Conservation (phyloP, 2,888 invertebrate species). For the Andrena fulva region DNA sequence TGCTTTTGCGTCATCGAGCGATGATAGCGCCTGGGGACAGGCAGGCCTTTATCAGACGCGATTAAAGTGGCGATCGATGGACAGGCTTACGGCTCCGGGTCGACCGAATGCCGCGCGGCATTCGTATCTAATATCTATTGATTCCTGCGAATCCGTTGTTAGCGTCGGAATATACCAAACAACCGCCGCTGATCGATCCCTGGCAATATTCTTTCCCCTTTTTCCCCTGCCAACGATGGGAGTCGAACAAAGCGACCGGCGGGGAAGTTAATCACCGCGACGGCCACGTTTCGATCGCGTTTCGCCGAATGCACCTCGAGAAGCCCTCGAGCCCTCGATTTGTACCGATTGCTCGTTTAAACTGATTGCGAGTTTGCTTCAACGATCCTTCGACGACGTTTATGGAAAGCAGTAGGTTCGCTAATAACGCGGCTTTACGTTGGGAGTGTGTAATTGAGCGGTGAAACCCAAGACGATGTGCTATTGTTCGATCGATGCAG, state of each 20-base stretch:
- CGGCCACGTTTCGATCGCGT: constrained; percentile 17
- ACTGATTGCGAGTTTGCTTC: not conserved
- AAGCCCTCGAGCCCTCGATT: not conserved
- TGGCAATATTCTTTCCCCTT: not conserved
- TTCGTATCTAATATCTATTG: constrained; percentile 18
- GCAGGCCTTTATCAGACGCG: constrained; percentile 17
- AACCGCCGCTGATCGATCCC: not conserved
- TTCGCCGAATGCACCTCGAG: constrained; percentile 1
- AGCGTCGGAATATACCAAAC: constrained; percentile 1
- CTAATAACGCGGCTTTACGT: not conserved
- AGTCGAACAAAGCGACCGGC: not conserved
- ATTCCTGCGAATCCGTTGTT: constrained; percentile 20
- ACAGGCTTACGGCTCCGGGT: constrained; percentile 7
- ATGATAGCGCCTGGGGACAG: constrained; percentile 13
- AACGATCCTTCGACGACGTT: not conserved
- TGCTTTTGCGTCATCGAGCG: not conserved
- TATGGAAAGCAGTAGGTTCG: constrained; percentile 8
- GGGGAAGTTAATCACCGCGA: constrained; percentile 34
- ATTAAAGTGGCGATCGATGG: constrained; percentile 19
- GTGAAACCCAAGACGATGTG: constrained; percentile 1
- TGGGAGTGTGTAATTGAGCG: not conserved
- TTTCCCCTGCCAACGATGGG: not conserved
- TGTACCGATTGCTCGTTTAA: constrained; percentile 19
- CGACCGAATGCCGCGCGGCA: constrained; percentile 13
- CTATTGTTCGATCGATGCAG: not conserved